Conservation (phyloP, 92 coral and sea anemone genomes). For the Siderastrea radians region DNA sequence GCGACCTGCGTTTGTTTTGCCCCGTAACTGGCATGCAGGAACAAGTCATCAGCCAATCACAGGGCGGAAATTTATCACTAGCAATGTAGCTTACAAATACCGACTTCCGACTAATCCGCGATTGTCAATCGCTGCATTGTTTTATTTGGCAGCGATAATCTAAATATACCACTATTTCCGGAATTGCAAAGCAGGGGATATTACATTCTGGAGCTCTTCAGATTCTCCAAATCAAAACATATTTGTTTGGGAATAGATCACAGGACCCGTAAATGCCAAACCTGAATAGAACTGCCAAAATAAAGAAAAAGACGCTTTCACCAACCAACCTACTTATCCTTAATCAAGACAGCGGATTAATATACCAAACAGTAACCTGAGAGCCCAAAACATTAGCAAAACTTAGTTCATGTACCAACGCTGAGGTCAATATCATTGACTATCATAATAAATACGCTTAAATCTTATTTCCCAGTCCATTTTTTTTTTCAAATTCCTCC, state of each 20-base stretch:
- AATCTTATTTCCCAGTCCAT: too few species aligned
- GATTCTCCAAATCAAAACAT: slow-evolving; percentile 2
- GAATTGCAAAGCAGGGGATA: slow-evolving; percentile 37
- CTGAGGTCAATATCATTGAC: too few species aligned
- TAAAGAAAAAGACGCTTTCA: too few species aligned
- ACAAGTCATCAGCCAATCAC: slow-evolving; percentile 60
- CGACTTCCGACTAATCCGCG: slow-evolving; percentile 20
- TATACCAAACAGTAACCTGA: too few species aligned
- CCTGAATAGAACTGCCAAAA: too few species aligned
- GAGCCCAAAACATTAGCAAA: too few species aligned
- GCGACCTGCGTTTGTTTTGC: slow-evolving; percentile 55
- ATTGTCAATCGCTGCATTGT: slow-evolving; percentile 21
- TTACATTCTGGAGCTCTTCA: neutral
- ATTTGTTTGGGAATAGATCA: neutral
- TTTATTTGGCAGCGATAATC: slow-evolving; percentile 12
- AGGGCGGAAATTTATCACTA: neutral
- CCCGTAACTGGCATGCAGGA: slow-evolving; percentile 54
- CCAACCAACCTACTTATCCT: too few species aligned
- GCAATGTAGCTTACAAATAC: slow-evolving; percentile 17
- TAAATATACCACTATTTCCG: slow-evolving; percentile 31
- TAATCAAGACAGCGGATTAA: too few species aligned
- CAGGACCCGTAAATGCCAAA: too few species aligned
- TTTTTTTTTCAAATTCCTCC: too few species aligned
- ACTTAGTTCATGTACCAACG: too few species aligned
- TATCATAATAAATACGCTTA: too few species aligned